These are phyloP conservation scores for Typhlichthys eigenmanni DNA, from an alignment of 2,797 vertebrate species.

Conservation along the genomic window DNA sequence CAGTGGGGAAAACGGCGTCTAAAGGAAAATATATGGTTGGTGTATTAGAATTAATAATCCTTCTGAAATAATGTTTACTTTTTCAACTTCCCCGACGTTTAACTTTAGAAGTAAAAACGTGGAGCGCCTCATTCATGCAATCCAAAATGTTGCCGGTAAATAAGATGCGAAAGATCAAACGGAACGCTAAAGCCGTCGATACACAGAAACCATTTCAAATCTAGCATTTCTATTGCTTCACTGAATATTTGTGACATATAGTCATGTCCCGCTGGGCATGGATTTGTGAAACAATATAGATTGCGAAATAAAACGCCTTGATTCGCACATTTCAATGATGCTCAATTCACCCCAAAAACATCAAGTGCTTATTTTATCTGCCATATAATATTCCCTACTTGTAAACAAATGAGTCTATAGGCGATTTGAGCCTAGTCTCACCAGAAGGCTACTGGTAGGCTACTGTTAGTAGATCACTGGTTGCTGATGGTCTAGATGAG, in stretches of 20 bases:
- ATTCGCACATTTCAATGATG: not conserved
- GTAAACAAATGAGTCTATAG: constrained; percentile 11
- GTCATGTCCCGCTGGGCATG: not conserved
- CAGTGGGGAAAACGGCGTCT: not conserved
- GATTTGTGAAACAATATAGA: constrained; percentile 24
- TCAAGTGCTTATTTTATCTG: constrained; percentile 13
- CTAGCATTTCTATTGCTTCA: no score
- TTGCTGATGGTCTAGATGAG: constrained; percentile 10
- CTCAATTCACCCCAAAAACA: constrained; percentile 29
- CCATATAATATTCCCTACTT: not conserved
- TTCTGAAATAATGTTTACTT: not conserved
- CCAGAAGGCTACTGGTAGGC: no score
- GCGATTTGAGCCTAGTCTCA: not conserved
- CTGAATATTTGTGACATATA: no score
- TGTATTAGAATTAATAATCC: not conserved
- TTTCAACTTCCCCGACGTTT: constrained; percentile 22
- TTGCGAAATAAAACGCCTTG: not conserved
- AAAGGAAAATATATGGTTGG: no score
- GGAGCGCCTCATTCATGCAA: no score
- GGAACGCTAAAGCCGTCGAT: no score
- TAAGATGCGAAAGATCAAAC: no score
- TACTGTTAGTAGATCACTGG: not conserved
- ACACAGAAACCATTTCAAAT: no score
- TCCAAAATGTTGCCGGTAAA: no score
- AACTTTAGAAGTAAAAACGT: constrained; percentile 43